Evolutionary conservation across 2,113 vertebrate genomes (phyloP), one percentile per base, ranked within the genome.

Genomic region (Nicator chloris): DNA sequence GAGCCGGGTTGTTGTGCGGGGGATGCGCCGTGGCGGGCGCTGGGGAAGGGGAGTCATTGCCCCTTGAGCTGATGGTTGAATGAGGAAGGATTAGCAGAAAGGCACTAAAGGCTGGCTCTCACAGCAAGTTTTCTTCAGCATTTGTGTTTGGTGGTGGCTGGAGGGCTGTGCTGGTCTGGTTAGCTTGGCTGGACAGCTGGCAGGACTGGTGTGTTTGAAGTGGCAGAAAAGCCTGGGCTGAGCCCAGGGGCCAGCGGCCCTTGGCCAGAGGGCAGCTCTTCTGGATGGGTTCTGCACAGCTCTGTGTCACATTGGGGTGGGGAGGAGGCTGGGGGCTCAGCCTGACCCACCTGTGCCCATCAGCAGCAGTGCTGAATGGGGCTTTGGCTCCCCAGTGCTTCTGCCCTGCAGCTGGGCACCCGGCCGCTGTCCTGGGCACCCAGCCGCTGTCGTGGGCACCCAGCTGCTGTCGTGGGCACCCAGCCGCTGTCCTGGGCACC

Each of bases 251-350:
- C 22, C n/a, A 6, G 53, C 2, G 0, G 42, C 31, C 18, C 21
- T 8, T 30, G 3, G 12, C 56, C 13, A 5, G 54, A 27, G 65
- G 35, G 33, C 3, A 4, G 30, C 17, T 39, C 5, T 64, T 28
- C 61, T 18, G 12, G 2, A 0, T 0, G 5, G 13, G 27, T 4
- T 17, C 59, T 35, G 17, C 4, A 0, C 7, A 14, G 30, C 60
- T 56, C 37, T 13, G 30, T 1, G 0, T 26, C 0, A 0, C 0
- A 0, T 2, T 30, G 0, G 64, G 50, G 45, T 3, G 1, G 44
- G 37, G n/a, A 49, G 0, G 33, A 28, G 64, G 39, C 51, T 0
- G 13, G 47, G 45, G 51, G 35, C 50, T 40, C 51, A 20, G 50
- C 69, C 35, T 6, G 8, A 3, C 14, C 18, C 22, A 0, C 17